Conservation (phyloP, 2,888 invertebrate species). For the Cetonia aurata region DNA sequence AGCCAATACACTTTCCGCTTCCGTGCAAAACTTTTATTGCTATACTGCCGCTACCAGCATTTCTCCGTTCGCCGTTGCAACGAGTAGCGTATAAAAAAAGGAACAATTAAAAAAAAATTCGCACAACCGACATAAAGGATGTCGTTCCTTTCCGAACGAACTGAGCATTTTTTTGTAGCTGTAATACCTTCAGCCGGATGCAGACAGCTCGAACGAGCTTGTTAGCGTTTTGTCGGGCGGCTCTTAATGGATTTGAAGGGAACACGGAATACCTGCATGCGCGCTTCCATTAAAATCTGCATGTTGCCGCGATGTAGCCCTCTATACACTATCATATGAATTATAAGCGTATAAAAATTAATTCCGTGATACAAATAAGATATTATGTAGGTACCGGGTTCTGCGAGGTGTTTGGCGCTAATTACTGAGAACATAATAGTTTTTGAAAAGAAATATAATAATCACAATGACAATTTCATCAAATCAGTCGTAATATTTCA, state of each 20-base stretch:
- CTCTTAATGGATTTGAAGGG: constrained; percentile 5
- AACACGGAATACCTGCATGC: constrained; percentile 7
- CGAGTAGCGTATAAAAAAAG: background rate
- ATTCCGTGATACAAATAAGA: too few relatives aligned
- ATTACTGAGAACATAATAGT: too few relatives aligned
- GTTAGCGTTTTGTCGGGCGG: constrained; percentile 12
- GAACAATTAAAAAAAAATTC: background rate
- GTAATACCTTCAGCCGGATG: constrained; percentile 15
- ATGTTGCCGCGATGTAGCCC: background rate
- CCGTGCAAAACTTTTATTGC: too few relatives aligned
- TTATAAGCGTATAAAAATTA: too few relatives aligned
- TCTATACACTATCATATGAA: background rate
- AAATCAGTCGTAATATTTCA: too few relatives aligned
- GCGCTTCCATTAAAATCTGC: too few relatives aligned
- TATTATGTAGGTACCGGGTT: too few relatives aligned
- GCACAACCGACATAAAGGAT: constrained; percentile 5
- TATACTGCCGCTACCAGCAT: background rate
- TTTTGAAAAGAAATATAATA: too few relatives aligned
- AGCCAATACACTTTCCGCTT: too few relatives aligned
- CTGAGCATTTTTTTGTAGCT: background rate
- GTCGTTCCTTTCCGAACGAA: background rate
- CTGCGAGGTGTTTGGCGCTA: too few relatives aligned
- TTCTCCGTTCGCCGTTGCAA: constrained; percentile 1
- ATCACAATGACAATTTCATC: too few relatives aligned
- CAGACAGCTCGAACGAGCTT: constrained; percentile 18